Conservation (phyloP, 1,140 invertebrate genomes). For the Asobara japonica region DNA sequence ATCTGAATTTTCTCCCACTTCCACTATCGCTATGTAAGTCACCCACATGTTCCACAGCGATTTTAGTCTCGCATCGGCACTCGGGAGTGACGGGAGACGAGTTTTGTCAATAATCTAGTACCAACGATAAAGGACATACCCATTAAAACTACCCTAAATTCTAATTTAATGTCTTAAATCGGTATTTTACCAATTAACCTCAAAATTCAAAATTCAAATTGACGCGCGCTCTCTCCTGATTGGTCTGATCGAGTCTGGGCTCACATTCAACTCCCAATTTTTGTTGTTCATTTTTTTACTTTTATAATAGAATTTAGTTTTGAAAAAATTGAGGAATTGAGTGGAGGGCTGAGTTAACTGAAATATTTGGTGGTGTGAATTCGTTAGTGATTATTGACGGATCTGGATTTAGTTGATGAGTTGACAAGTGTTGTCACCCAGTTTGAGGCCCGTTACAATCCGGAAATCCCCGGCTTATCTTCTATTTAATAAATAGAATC, state of each 20-base stretch:
- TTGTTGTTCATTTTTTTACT: background rate
- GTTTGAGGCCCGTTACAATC: background rate
- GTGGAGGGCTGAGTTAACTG: too few species aligned
- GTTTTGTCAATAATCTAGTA: constrained; percentile 22
- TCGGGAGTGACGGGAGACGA: constrained; percentile 55
- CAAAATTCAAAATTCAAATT: background rate
- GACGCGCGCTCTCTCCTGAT: background rate
- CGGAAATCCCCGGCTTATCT: background rate
- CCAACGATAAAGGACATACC: background rate
- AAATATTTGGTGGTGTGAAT: background rate
- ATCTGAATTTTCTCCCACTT: constrained; percentile 25
- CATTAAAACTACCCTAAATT: background rate
- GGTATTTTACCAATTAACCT: too few species aligned
- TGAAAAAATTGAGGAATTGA: background rate
- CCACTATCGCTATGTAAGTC: constrained; percentile 55
- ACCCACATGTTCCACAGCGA: constrained; percentile 60
- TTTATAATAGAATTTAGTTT: background rate
- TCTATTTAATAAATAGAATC: background rate
- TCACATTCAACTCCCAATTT: too few species aligned
- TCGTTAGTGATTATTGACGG: background rate
- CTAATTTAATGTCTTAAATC: background rate
- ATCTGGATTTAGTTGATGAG: too few species aligned
- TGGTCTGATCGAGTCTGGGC: too few species aligned
- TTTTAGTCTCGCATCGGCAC: constrained; percentile 63
- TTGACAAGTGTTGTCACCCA: background rate